A percentile compares a stretch with the other conserved stretches of the same genome.
phyloP scores from a whole-genome alignment of 2,113 vertebrate species.

The Pica pica region DNA sequence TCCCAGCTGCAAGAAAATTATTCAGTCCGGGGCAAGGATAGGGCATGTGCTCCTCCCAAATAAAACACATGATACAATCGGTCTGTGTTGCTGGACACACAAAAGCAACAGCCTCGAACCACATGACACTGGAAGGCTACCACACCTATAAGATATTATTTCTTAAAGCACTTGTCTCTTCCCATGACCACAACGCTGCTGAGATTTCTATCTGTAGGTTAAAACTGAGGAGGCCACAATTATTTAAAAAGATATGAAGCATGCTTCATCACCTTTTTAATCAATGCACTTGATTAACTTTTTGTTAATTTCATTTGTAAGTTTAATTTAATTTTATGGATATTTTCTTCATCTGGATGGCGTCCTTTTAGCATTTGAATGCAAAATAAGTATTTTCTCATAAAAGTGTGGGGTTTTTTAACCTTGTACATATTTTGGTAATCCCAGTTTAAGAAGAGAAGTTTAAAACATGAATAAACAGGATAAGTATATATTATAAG shows the following conservation, averaged over 20 bases:
- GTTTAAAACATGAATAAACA: background rate
- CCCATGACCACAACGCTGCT: background rate
- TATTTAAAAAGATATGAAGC: background rate
- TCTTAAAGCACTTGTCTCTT: background rate
- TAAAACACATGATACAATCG: background rate
- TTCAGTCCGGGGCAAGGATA: background rate
- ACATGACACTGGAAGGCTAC: background rate
- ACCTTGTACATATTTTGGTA: background rate
- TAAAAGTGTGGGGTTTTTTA: accelerated
- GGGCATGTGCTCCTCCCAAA: background rate
- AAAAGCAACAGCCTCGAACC: background rate
- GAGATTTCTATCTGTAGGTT: background rate
- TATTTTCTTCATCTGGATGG: background rate
- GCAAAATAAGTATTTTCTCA: background rate
- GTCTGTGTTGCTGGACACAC: background rate
- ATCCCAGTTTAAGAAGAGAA: background rate
- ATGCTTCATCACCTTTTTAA: background rate
- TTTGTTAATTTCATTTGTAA: background rate
- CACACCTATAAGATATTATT: background rate
- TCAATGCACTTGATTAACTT: background rate
- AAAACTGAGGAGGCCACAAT: background rate
- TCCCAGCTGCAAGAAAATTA: background rate
- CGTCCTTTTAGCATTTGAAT: background rate
- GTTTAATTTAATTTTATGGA: background rate
- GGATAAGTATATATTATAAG: background rate